phyloP scores from a whole-genome alignment of 2,888 invertebrate genomes.

The Epinotia ramella region DNA sequence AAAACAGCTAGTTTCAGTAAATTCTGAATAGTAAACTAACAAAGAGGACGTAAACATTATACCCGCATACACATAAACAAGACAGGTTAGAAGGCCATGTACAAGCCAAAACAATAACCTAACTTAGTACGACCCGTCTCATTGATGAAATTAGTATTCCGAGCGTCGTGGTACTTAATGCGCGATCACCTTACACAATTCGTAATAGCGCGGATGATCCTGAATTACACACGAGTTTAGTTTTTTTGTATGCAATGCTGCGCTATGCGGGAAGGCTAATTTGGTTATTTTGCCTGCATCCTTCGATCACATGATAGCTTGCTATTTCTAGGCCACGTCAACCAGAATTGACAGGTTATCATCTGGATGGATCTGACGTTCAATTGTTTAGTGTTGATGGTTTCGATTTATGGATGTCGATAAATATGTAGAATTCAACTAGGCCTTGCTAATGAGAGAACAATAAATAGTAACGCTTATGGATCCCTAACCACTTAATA shows the following conservation, averaged over 20 bases:
- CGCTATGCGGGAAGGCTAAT: slow-evolving; percentile 59
- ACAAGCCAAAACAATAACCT: slow-evolving; percentile 31
- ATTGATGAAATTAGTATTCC: slow-evolving; percentile 58
- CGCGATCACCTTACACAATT: slow-evolving; percentile 59
- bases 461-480: neutral
- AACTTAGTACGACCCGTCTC: slow-evolving; percentile 39
- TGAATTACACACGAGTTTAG: slow-evolving; percentile 37
- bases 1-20: neutral
- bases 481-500: neutral
- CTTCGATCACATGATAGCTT: slow-evolving; percentile 53
- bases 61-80: slow-evolving; percentile 12
- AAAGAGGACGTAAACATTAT: slow-evolving; percentile 11
- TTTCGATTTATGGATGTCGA: slow-evolving; percentile 5
- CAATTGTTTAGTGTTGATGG: slow-evolving; percentile 23
- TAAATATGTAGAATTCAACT: slow-evolving; percentile 12
- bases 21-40: neutral
- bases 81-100: slow-evolving; percentile 28
- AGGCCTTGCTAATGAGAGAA: slow-evolving; percentile 5
- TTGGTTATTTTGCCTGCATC: slow-evolving; percentile 55
- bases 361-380: slow-evolving; percentile 14
- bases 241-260: slow-evolving; percentile 59
- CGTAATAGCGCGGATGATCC: slow-evolving; percentile 59
- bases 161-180: slow-evolving; percentile 52
- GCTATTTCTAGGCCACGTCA: slow-evolving; percentile 47
- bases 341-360: slow-evolving; percentile 29